Percentiles rank a stretch among this genome's conserved stretches.
phyloP scores from a whole-genome alignment of 2,888 invertebrate genomes.

The Lasioglossum villosulum region DNA sequence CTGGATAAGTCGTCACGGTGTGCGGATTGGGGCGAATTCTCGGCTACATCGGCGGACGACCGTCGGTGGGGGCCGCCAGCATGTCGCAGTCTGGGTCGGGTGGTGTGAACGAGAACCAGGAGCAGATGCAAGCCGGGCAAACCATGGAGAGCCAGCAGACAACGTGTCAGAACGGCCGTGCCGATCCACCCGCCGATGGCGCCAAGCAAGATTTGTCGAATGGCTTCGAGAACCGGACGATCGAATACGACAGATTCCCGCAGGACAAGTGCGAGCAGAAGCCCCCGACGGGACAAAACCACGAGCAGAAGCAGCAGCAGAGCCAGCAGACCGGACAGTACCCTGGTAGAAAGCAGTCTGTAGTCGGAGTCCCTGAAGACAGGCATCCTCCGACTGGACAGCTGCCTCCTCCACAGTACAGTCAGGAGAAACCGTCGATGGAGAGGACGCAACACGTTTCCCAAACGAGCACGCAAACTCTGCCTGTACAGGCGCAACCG shows the following conservation, averaged over 20 bases:
- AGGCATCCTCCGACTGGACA: slow-evolving; percentile 77
- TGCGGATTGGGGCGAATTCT: slow-evolving; percentile 83
- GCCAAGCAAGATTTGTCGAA: slow-evolving; percentile 77
- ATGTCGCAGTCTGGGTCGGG: slow-evolving; percentile 81
- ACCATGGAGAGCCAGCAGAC: slow-evolving; percentile 73
- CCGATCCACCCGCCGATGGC: slow-evolving; percentile 67
- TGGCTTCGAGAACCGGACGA: slow-evolving; percentile 79
- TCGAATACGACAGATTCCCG: slow-evolving; percentile 76
- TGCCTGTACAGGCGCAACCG: slow-evolving; percentile 80
- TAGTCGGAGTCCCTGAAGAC: slow-evolving; percentile 76
- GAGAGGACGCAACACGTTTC: slow-evolving; percentile 79
- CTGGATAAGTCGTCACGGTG: slow-evolving; percentile 80
- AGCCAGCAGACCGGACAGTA: slow-evolving; percentile 64
- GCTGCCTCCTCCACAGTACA: slow-evolving; percentile 75
- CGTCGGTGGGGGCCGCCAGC: slow-evolving; percentile 82
- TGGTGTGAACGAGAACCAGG: slow-evolving; percentile 72
- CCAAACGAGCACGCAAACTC: slow-evolving; percentile 79
- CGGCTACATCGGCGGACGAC: slow-evolving; percentile 84
- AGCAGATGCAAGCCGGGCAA: slow-evolving; percentile 73
- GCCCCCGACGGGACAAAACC: slow-evolving; percentile 29
- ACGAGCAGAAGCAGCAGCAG: slow-evolving; percentile 57
- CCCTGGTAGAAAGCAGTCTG: slow-evolving; percentile 73
- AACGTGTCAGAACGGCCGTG: slow-evolving; percentile 77
- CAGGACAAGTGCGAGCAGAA: slow-evolving; percentile 69
- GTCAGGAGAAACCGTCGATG: slow-evolving; percentile 72